Evolutionary conservation across 1,140 invertebrate genomes (phyloP).

Genomic region (Mamestra configurata): DNA sequence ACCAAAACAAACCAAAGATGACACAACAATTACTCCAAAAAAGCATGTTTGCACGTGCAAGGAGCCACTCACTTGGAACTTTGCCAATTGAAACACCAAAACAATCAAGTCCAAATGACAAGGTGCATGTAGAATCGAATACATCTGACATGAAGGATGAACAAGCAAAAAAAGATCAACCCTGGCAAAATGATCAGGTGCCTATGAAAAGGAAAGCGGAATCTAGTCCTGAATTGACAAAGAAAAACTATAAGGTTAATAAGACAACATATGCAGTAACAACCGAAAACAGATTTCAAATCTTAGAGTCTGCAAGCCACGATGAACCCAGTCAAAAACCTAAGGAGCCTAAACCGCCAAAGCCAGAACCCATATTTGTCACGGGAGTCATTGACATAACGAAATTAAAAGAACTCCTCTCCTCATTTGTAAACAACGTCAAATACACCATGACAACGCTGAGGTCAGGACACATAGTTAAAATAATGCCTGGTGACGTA

Average conservation of each 20-base stretch:
- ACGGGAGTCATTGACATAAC: conserved; percentile 59
- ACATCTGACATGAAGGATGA: not conserved
- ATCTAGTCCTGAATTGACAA: not conserved
- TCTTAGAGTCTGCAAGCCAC: conserved; percentile 18
- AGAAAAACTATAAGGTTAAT: conserved; percentile 7
- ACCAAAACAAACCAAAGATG: conserved; percentile 46
- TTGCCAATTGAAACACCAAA: not conserved
- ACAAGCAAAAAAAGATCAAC: not conserved
- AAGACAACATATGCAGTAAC: conserved; percentile 35
- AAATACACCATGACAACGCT: conserved; percentile 59
- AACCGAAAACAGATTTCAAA: conserved; percentile 49
- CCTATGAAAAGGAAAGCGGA: conserved; percentile 43
- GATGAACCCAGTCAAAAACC: not conserved
- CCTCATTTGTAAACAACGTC: conserved; percentile 31
- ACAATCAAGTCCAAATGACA: not conserved
- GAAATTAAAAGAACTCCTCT: conserved; percentile 50
- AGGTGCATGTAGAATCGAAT: not conserved
- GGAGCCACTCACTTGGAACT: conserved; percentile 17
- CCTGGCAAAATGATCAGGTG: not conserved
- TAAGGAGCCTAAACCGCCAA: conserved; percentile 41
- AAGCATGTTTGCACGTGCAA: conserved; percentile 22
- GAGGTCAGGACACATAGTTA: conserved; percentile 59
- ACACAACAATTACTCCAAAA: conserved; percentile 52
- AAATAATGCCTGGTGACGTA: conserved; percentile 57
- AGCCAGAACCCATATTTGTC: conserved; percentile 63